Percentiles rank a stretch among this genome's conserved stretches.
Evolutionary conservation across 2,113 vertebrate genomes (phyloP).

Genomic region (Pyxicephalus adspersus): DNA sequence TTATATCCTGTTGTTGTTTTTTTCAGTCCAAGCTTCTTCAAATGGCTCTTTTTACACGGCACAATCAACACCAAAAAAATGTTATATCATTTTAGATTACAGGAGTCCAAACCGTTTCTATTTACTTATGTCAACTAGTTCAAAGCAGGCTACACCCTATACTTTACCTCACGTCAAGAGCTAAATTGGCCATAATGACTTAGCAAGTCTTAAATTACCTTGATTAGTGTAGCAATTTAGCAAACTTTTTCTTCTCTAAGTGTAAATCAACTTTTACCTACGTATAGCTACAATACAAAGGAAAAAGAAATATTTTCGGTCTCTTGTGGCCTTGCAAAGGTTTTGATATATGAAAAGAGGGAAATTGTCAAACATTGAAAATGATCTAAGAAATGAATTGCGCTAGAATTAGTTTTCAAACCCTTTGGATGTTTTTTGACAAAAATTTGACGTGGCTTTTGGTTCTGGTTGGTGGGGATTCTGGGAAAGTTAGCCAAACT

Average conservation of each 20-base stretch:
- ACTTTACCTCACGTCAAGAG: constrained; percentile 42
- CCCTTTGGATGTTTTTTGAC: background rate
- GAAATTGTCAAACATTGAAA: background rate
- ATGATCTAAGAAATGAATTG: background rate
- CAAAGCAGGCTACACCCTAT: constrained; percentile 52
- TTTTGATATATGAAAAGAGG: background rate
- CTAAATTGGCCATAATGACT: constrained; percentile 51
- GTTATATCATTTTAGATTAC: constrained; percentile 52
- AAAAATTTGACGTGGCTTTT: too few species aligned
- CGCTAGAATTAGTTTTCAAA: background rate
- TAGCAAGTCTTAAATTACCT: constrained; percentile 54
- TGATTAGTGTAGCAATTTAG: constrained; percentile 51
- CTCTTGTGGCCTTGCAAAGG: background rate
- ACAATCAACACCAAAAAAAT: constrained; percentile 25
- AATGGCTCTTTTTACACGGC: constrained; percentile 7
- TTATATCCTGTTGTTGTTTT: background rate
- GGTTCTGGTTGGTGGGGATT: too few species aligned
- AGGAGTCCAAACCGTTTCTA: constrained; percentile 44
- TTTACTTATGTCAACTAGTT: constrained; percentile 56
- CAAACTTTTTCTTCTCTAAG: constrained; percentile 37
- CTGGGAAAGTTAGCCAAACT: too few species aligned
- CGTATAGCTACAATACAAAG: constrained; percentile 25
- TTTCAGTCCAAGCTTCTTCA: background rate
- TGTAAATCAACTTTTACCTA: constrained; percentile 51
- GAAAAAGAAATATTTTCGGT: background rate